Base-by-base conservation (phyloP, 92 coral and sea anemone species). In the Phymanthus crucifer region DNA sequence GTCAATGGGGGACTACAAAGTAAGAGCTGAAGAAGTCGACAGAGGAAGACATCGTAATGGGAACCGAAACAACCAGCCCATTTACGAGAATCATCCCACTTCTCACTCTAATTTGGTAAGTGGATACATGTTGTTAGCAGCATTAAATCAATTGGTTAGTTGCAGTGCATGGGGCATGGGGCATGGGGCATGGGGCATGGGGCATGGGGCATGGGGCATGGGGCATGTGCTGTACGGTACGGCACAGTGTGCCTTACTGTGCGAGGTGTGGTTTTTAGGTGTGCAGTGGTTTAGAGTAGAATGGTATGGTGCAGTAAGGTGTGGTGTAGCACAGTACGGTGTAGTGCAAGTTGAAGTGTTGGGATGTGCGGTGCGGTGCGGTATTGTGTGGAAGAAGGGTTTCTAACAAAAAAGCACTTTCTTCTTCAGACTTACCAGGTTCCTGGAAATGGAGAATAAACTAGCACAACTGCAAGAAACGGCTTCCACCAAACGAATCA, bases 1-100 rank as follows among this genome's bases (percentile, higher is more conserved):
- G 8, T 35, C 74, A 0, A 48, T 77, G 64, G 80, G 76, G 2
- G 79, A 77, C 71, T 38, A 58, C 50, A 87, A 76, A 77, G 70
- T 54, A 1, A 61, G 76, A 32, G 80, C 73, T 31, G 65, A 45
- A 31, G 52, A 66, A 11, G 61, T 54, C 19, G 57, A 72, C 56
- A 14, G 57, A 38, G 43, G 31, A 23, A 72, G 76, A 40, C 57
- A 6, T 40, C 45, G 35, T 40, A 72, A 72, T 24, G 76, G 76
- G 17, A 36, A 8, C 76, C 40, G 45, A 23, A n/a, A n/a, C n/a
- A 74, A 74, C 78, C 68, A 46, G 19, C 65, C 64, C 0, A 66
- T 43, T 17, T 8, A 54, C 23, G 35, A 1, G 5, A 74, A 74
- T 52, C 78, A 47, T 50, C 65, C 64, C 7, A 43, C 16, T 4